These are phyloP conservation scores for Phallusia fumigata DNA, from an alignment of 23 tunicate genomes.

Conservation along the genomic window DNA sequence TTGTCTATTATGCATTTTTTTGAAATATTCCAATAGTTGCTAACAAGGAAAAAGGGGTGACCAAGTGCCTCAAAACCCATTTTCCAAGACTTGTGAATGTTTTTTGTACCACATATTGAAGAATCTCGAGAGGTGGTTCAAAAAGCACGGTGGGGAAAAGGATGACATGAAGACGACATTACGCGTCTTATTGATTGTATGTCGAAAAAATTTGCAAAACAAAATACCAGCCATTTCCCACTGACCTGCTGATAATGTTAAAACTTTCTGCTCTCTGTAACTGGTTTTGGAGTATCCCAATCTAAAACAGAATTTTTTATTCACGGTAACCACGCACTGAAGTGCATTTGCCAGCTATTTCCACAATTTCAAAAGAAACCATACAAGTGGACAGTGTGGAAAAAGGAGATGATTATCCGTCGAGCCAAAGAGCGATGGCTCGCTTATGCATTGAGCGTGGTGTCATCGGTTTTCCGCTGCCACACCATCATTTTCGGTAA, in stretches of 20 bases:
- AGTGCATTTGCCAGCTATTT: neutral
- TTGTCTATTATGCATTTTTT: too few relatives aligned
- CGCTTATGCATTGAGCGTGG: neutral
- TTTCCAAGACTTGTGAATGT: too few relatives aligned
- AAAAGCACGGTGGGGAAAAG: neutral
- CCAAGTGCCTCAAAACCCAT: too few relatives aligned
- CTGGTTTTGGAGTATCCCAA: conserved; percentile 5
- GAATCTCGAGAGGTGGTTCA: neutral
- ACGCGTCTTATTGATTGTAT: too few relatives aligned
- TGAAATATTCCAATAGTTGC: too few relatives aligned
- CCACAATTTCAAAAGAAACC: neutral
- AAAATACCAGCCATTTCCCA: neutral
- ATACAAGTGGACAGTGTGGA: neutral
- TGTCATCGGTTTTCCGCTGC: conserved; percentile 14
- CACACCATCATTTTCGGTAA: conserved; percentile 17
- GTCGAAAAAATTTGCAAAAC: neutral
- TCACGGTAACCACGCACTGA: too few relatives aligned
- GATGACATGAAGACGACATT: too few relatives aligned
- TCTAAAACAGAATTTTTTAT: too few relatives aligned
- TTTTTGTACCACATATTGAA: neutral
- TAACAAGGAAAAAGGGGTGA: too few relatives aligned
- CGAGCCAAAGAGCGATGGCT: conserved; percentile 7
- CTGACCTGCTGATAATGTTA: too few relatives aligned
- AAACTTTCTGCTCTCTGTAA: neutral
- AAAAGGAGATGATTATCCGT: neutral